Conservation (phyloP, 1,140 invertebrate genomes). For the Trichogramma pretiosum region DNA sequence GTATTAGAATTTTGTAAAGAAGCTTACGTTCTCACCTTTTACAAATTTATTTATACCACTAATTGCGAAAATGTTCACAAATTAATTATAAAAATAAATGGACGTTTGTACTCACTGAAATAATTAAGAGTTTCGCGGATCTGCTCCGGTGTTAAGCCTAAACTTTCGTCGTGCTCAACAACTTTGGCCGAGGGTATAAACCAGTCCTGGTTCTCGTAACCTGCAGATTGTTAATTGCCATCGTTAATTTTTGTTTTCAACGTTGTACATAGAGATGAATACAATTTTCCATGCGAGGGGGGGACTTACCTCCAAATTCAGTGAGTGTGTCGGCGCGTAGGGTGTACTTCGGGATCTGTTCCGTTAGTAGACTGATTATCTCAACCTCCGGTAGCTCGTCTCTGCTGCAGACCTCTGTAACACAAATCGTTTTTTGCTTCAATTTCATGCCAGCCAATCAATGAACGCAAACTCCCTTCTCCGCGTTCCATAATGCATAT, state of each 20-base stretch:
- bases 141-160: conserved; percentile 85
- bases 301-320: conserved; percentile 72
- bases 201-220: conserved; percentile 91
- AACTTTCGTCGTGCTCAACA: conserved; percentile 61
- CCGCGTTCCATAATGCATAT: no score
- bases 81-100: background rate
- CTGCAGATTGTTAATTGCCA: no score
- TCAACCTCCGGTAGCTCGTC: conserved; percentile 85
- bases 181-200: conserved; percentile 79
- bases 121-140: conserved; percentile 93
- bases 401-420: conserved; percentile 75
- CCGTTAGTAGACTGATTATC: conserved; percentile 87
- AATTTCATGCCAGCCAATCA: conserved; percentile 6
- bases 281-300: background rate
- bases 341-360: conserved; percentile 90
- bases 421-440: conserved; percentile 16
- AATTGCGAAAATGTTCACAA: background rate
- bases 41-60: no score
- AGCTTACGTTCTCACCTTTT: no score
- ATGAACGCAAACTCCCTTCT: no score
- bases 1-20: no score
- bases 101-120: conserved; percentile 76
- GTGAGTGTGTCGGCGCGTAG: conserved; percentile 88
- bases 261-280: background rate
- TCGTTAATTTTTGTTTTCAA: no score